Base-by-base conservation (phyloP, 2,888 invertebrate species). In the Diachrysia chrysitis region DNA sequence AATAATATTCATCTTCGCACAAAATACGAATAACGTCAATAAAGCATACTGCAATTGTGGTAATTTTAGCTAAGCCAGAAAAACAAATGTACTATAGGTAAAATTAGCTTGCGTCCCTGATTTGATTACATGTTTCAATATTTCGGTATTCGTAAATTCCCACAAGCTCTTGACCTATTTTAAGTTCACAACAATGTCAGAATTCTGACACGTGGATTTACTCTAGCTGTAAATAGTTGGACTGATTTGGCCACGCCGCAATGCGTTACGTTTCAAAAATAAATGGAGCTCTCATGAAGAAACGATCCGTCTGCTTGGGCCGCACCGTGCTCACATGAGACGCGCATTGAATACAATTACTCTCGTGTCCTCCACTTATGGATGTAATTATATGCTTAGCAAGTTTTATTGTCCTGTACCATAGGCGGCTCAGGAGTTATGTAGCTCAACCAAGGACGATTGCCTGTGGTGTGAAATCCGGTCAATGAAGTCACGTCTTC, bases 391-490 rank as follows among this genome's bases (percentile, higher is more conserved):
- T 87, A 84, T 86, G 86, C 85, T 87, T 84, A 85, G 85, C 85
- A 84, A 87, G 87, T 87, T 89, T 87, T 87, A 88, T 88, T 89
- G 88, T 88, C 85, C 86, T 83, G 82, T 81, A 79, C 87, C 86
- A 87, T 86, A 87, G 85, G 84, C 84, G 84, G 85, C 80, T 81
- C 84, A 80, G 81, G 79, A 83, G 79, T 79, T 83, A 81, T 85
- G 83, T 82, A 86, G 87, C 84, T 85, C 85, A 84, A 85, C 85
- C 92, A 91, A 92, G 92, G 93, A 90, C 91, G 87, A 83, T 83
- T 78, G 83, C 77, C 75, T 58, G 70, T 76, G 75, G 69, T 81
- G 83, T 84, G 83, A 87, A 91, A 90, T 86, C 85, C 87, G 87
- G 86, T 89, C 89, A 88, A 85, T 84, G 78, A 78, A 89, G 87